phyloP scores from a whole-genome alignment of 2,888 invertebrate species.

The Drosophila acutilabella region DNA sequence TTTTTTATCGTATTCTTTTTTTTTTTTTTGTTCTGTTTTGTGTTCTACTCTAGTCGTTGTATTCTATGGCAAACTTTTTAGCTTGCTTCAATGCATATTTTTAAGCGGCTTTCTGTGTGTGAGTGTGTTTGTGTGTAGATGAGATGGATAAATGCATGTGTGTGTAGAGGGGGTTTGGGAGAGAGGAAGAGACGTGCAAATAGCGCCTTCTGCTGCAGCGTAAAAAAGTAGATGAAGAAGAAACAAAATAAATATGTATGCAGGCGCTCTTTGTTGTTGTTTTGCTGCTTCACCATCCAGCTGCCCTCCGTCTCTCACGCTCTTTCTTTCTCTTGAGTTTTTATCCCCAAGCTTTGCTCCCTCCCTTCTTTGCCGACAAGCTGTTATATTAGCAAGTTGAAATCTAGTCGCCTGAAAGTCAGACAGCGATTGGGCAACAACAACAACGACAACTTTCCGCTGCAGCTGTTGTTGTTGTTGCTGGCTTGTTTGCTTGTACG shows the following conservation, averaged over 20 bases:
- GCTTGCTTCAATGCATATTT: constrained; percentile 73
- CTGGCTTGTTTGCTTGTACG: constrained; percentile 68
- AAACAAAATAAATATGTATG: constrained; percentile 30
- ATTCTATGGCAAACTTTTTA: constrained; percentile 50
- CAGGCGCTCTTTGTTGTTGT: constrained; percentile 43
- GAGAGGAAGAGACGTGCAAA: constrained; percentile 47
- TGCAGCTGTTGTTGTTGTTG: constrained; percentile 31
- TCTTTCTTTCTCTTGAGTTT: not conserved
- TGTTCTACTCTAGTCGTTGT: constrained; percentile 52
- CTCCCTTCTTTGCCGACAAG: constrained; percentile 2
- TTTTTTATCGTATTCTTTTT: constrained; percentile 37
- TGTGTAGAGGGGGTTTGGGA: not conserved
- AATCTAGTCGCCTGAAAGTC: constrained; percentile 58
- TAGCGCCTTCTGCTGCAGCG: constrained; percentile 58
- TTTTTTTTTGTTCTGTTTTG: constrained; percentile 39
- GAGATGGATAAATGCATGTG: constrained; percentile 22
- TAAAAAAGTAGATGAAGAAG: constrained; percentile 19
- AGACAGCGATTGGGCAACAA: constrained; percentile 43
- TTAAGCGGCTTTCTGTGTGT: constrained; percentile 68
- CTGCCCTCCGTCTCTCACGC: constrained; percentile 26
- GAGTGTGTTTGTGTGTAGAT: constrained; percentile 14
- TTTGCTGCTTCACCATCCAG: constrained; percentile 34
- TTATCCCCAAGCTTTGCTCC: not conserved
- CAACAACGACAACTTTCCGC: constrained; percentile 32
- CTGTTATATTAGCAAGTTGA: constrained; percentile 69